Base-by-base conservation (phyloP, 2,113 vertebrate species). In the Chloropsis cyanopogon region DNA sequence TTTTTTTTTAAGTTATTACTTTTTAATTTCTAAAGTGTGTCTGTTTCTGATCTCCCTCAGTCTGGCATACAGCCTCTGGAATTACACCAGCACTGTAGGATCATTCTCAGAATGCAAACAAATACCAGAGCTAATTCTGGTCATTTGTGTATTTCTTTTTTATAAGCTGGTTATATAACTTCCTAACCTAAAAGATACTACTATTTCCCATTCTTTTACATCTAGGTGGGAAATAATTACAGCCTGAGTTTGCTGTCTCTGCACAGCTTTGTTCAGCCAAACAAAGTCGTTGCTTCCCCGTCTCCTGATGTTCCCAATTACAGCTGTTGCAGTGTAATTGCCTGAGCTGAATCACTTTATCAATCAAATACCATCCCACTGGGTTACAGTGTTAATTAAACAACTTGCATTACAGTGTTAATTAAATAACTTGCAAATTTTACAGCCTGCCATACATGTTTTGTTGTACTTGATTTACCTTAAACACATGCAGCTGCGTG, bases 381-480 rank as follows among this genome's bases (percentile, higher is more conserved):
- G 68, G 93, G 84, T 65, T 73, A 85, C 72, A 76, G 46, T 42
- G 46, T 69, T 94, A 95, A 96, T 94, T 95, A 95, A 84, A 85
- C 63, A 77, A 85, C 69, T 82, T 37, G 46, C 46, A 78, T 57
- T 82, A 60, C 76, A 42, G 73, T 49, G 46, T 79, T 93, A 88
- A 88, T 95, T 92, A 95, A 87, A 79, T 35, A 79, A 71, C 46
- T 65, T 52, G 49, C 37, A 69, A 52, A 37, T 92, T 87, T 93
- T 80, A 46, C 64, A 79, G 56, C 46, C 72, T 42, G 47, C 37
- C 49, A 39, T 47, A 16, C 11, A 19, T 18, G 60, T 77, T 95
- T 61, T 53, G 47, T 57, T 47, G 76, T 81, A 61, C 80, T 92
- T 9, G 1, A 68, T 33, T 82, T 82, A 37, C 49, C 65, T 84